A percentile compares a stretch with the other conserved stretches of the same genome.
Evolutionary conservation across 2,888 invertebrate genomes (phyloP).

Genomic region (Pilophorus perplexus): DNA sequence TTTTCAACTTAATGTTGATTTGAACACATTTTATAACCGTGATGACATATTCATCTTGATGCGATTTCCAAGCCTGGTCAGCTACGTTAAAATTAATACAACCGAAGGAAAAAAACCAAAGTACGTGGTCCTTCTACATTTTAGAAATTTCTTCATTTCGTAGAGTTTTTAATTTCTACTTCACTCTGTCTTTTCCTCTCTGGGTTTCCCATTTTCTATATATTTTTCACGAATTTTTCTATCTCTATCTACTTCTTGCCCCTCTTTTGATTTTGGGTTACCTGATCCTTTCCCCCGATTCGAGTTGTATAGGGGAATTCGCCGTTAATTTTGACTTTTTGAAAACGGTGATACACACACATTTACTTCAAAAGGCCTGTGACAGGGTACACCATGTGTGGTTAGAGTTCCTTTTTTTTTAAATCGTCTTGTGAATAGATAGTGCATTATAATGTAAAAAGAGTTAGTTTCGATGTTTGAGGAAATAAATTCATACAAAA

Average conservation of each 20-base stretch:
- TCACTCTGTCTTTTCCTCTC: neutral
- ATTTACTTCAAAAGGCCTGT: conserved; percentile 36
- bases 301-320: no score
- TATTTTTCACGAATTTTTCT: neutral
- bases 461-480: neutral
- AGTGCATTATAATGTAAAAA: conserved; percentile 13
- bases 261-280: neutral
- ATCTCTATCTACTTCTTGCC: neutral
- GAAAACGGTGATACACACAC: conserved; percentile 16
- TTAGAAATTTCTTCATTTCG: neutral
- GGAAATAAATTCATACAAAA: conserved; percentile 24
- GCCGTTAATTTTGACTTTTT: neutral
- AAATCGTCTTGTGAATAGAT: conserved; percentile 12
- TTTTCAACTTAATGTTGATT: no score
- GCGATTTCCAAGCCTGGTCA: no score
- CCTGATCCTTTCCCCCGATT: no score
- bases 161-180: neutral
- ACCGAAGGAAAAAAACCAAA: conserved; percentile 25
- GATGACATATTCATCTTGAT: no score
- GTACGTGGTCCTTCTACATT: conserved; percentile 30
- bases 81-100: no score
- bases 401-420: conserved; percentile 6
- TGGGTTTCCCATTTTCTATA: neutral
- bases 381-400: conserved; percentile 35
- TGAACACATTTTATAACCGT: no score